Conservation (phyloP, 2,797 vertebrate genomes). For the Spinibarbus caldwelli region DNA sequence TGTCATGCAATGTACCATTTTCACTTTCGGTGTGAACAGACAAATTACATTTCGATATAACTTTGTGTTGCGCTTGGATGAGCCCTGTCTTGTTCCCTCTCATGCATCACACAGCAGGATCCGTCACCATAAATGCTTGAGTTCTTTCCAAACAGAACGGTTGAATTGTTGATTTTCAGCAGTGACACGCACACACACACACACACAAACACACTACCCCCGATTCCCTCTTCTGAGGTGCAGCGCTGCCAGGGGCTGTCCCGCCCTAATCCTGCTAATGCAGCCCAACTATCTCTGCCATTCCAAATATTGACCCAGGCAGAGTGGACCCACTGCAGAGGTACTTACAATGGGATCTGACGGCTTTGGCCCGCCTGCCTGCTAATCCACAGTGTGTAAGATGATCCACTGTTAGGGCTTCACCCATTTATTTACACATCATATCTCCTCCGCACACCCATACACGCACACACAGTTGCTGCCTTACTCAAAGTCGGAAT, state of each 20-base stretch:
- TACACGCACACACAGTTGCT: constrained; percentile 34
- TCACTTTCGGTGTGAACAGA: not conserved
- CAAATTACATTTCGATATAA: not conserved
- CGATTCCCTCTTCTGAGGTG: constrained; percentile 60
- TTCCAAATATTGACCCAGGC: constrained; percentile 83
- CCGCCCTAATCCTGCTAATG: constrained; percentile 78
- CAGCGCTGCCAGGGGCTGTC: too few species aligned
- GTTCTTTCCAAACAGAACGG: constrained; percentile 66
- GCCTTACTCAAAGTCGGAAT: not conserved
- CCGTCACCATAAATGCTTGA: constrained; percentile 57
- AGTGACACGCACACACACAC: constrained; percentile 14
- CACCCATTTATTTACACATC: constrained; percentile 67
- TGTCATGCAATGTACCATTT: not conserved
- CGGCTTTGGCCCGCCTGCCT: constrained; percentile 61
- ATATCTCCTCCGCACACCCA: constrained; percentile 44
- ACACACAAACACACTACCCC: constrained; percentile 45
- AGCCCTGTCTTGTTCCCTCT: constrained; percentile 10
- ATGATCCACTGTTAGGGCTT: constrained; percentile 69
- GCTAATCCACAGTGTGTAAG: constrained; percentile 70
- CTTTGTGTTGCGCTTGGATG: not conserved
- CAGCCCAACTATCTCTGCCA: constrained; percentile 75
- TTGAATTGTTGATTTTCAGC: constrained; percentile 65
- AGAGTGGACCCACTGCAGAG: constrained; percentile 64
- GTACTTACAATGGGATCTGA: constrained; percentile 70
- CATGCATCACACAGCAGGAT: constrained; percentile 8